phyloP scores from a whole-genome alignment of 2,113 vertebrate species.

The Eurypyga helias region DNA sequence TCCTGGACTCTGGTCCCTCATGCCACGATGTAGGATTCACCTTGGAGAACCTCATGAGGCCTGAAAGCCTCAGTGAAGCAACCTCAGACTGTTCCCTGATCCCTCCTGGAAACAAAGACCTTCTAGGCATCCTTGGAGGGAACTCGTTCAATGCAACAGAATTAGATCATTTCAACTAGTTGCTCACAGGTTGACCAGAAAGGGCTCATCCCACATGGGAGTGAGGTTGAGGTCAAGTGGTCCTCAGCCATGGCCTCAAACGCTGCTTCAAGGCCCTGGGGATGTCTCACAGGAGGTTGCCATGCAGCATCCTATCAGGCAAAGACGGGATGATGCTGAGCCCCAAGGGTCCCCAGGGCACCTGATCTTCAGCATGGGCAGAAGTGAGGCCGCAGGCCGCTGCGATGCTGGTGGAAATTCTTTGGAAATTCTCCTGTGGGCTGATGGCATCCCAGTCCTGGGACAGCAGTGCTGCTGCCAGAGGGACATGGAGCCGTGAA shows the following conservation, averaged over 20 bases:
- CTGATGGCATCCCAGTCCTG: accelerated
- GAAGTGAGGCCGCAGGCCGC: not conserved
- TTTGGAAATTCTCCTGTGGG: not conserved
- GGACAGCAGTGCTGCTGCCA: not conserved
- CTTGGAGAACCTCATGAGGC: not conserved
- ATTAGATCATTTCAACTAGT: not conserved
- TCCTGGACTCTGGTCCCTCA: not conserved
- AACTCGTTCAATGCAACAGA: not conserved
- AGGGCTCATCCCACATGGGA: not conserved
- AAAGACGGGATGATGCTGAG: not conserved
- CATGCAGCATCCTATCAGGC: not conserved
- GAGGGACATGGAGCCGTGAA: accelerated
- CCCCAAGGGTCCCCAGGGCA: not conserved
- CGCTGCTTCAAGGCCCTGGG: not conserved
- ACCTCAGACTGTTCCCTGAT: not conserved
- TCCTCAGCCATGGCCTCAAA: not conserved
- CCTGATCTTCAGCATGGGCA: not conserved
- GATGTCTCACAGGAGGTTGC: not conserved
- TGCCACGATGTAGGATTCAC: not conserved
- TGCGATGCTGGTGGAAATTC: not conserved
- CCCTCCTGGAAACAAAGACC: not conserved
- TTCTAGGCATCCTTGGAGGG: not conserved
- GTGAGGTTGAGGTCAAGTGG: not conserved
- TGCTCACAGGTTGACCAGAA: not conserved
- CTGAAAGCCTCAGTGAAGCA: not conserved